Evolutionary conservation across 2,888 invertebrate species (phyloP), one percentile per base, ranked within the genome.

Genomic region (Tetragonisca angustula): DNA sequence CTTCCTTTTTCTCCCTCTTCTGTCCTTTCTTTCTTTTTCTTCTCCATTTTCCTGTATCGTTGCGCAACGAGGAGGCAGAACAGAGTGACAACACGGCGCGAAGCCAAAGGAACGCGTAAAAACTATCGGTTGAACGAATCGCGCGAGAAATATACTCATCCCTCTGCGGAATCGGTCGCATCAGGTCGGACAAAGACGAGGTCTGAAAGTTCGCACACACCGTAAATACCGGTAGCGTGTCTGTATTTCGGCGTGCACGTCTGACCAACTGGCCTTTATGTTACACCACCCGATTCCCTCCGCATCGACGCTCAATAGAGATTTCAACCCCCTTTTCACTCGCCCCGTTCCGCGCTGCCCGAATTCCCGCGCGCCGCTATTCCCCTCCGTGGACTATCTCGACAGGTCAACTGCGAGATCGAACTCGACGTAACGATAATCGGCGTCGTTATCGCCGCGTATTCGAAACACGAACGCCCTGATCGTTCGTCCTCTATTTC

Each of bases 201-300:
- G 11, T 50, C 9, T 3, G 19, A 24, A 43, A 4, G 24, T 13
- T 56, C 15, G 21, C 11, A 4, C 11, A 4, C 9, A 4, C 9
- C 24, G 36, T 6, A 24, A 24, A 11, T 36, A 24, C 6, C 13
- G 61, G 61, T 17, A 21, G 13, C 27, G 13, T 0, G 50, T n/a
- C n/a, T 49, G 21, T 21, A 54, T 54, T 65, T 65, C 36, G 19
- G 15, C 15, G 64, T n/a, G 43, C 49, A 19, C 49, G 75, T 59
- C 59, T 76, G 67, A 76, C 75, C 67, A 59, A 68, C 21, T 68
- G 68, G 43, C 67, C 67, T 68, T 68, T 68, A 59, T 32, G 59
- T 76, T 27, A 27, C 68, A 27, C 27, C 27, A 43, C 21, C 21
- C 24, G 19, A 56, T 68, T 76, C 49, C 24, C 6, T 24, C 21